Conservation (phyloP, 2,113 vertebrate species). For the Rhabdomys dilectus region DNA sequence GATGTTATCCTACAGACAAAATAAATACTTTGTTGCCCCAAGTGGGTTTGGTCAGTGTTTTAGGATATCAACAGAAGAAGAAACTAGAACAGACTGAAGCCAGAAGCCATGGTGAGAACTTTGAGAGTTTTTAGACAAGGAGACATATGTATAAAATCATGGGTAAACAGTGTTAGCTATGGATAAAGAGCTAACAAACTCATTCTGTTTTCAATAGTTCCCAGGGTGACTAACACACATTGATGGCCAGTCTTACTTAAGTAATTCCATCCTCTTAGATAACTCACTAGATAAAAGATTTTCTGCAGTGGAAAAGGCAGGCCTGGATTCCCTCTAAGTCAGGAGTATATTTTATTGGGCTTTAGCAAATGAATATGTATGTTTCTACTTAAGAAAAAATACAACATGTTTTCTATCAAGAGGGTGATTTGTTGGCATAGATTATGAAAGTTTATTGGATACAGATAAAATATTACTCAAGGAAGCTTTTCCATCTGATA, state of each 20-base stretch:
- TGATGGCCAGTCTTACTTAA: not conserved
- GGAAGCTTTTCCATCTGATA: not conserved
- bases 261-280: not conserved
- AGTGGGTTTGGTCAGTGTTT: no score
- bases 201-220: no score
- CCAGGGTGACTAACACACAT: not conserved
- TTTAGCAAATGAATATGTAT: not conserved
- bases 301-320: not conserved
- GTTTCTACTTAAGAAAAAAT: not conserved
- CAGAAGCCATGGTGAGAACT: no score
- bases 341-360: not conserved
- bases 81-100: no score
- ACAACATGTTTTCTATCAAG: not conserved
- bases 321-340: not conserved
- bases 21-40: no score
- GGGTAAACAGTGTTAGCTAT: no score
- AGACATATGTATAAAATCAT: no score
- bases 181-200: no score
- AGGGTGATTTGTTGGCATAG: not conserved
- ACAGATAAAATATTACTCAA: not conserved
- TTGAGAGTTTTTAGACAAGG: no score
- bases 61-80: no score
- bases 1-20: no score
- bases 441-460: not conserved
- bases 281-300: not conserved